Evolutionary conservation across 2,113 vertebrate genomes (phyloP).

Genomic region (Amphiprion percula): DNA sequence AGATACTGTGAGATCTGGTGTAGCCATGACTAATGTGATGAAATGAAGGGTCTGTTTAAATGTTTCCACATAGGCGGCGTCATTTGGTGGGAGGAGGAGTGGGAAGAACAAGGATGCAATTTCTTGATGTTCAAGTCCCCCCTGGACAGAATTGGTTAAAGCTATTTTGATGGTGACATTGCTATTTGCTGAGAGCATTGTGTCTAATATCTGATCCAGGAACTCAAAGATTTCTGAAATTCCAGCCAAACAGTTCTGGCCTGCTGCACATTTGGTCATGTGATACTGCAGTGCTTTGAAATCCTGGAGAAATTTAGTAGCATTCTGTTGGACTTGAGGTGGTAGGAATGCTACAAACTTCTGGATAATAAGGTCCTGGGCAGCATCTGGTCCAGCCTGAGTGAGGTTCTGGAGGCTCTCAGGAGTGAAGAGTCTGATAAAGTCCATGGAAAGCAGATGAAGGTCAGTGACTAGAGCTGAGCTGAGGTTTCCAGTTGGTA

Average conservation of each 20-base stretch:
- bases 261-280: constrained; percentile 57
- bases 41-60: constrained; percentile 67
- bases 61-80: constrained; percentile 42
- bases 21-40: constrained; percentile 58
- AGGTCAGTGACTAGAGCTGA: constrained; percentile 56
- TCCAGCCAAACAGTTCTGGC: constrained; percentile 63
- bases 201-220: constrained; percentile 61
- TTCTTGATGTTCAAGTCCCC: constrained; percentile 36
- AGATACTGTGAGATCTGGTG: constrained; percentile 59
- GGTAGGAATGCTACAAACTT: constrained; percentile 68
- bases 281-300: constrained; percentile 66
- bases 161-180: constrained; percentile 41
- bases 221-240: constrained; percentile 71
- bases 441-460: constrained; percentile 37
- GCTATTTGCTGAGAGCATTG: constrained; percentile 32
- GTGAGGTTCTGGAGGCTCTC: constrained; percentile 61
- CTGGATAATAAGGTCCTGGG: constrained; percentile 59
- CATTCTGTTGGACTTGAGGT: constrained; percentile 44
- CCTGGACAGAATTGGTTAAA: constrained; percentile 29
- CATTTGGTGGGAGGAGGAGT: constrained; percentile 63
- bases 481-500: constrained; percentile 51
- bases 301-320: constrained; percentile 54
- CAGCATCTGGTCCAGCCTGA: constrained; percentile 55
- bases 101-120: constrained; percentile 61
- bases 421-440: constrained; percentile 69